These are phyloP conservation scores for Taxidea taxus DNA, from an alignment of 2,113 vertebrate species.

Conservation along the genomic window DNA sequence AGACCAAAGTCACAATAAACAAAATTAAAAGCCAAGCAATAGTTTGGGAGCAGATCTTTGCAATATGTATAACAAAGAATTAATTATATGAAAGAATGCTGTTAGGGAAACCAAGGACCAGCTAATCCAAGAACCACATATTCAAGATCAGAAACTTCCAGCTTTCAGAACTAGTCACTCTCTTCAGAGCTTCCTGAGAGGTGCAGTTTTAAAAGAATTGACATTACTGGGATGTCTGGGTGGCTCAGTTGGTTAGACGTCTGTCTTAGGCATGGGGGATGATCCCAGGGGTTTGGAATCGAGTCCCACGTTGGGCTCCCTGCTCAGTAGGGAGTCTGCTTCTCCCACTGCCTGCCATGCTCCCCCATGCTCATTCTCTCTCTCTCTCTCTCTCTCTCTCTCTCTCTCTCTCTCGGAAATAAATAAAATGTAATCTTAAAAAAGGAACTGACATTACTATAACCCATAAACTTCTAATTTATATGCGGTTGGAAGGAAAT, in stretches of 20 bases:
- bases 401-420: too few relatives aligned
- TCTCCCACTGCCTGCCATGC: too few relatives aligned
- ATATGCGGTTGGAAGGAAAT: not conserved
- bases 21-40: conserved; percentile 18
- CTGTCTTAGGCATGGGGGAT: too few relatives aligned
- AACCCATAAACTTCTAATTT: not conserved
- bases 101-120: not conserved
- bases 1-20: not conserved
- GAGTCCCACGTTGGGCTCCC: too few relatives aligned
- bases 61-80: not conserved
- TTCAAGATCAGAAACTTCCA: not conserved
- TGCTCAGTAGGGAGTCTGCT: too few relatives aligned
- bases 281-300: too few relatives aligned
- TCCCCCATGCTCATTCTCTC: too few relatives aligned
- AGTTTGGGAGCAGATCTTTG: not conserved
- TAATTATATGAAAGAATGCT: not conserved
- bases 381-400: too few relatives aligned
- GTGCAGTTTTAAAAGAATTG: not conserved
- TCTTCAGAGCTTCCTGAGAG: not conserved
- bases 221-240: not conserved
- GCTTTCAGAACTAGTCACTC: not conserved
- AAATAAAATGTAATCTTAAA: too few relatives aligned
- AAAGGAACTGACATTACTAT: not conserved
- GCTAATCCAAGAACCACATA: not conserved
- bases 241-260: too few relatives aligned